Base-by-base conservation (phyloP, 2,113 vertebrate genomes). In the Plectropomus leopardus region DNA sequence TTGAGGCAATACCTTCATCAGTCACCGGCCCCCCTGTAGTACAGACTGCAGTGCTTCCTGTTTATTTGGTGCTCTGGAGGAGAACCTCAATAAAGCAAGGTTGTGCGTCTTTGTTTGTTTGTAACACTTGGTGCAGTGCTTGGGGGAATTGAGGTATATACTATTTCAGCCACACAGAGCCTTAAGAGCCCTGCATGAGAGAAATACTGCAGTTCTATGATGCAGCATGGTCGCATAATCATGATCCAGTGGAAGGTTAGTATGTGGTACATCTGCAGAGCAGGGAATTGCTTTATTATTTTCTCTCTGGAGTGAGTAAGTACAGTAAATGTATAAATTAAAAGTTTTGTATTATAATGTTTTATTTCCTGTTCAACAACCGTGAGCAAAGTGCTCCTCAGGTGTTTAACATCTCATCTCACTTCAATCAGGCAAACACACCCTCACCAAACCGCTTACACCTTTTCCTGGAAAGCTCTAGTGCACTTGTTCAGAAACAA, bases 1-100 rank as follows among this genome's bases (percentile, higher is more conserved):
- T 88, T 64, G 50, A 83, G 57, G 76, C 73, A 76, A 79, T 67
- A 78, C 67, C 57, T 86, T 89, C 84, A 92, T 86, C 85, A 84
- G 80, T 76, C 66, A 80, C 65, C 7, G 34, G 26, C 66, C 72
- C 77, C 76, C 72, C 72, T 60, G 36, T 68, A 51, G 72, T 45
- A 72, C 47, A 66, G 71, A 70, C 63, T 14, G 34, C 36, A 57
- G 68, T 64, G 73, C 60, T 71, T 80, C 68, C 78, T 73, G 75
- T 89, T 78, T 78, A 84, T 88, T 65, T 72, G 67, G 72, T 48
- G 59, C 76, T 90, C n/a, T 60, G 65, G 80, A 85, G 72, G 57
- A 84, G 57, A 77, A 74, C 61, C 72, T 82, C 80, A 78, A 57
- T 76, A 84, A 76, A 36, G 58, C 23, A 59, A 76, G 30, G 63